These are phyloP conservation scores for Sternarchorhynchus goeldii DNA, from an alignment of 2,797 vertebrate genomes.

Conservation along the genomic window DNA sequence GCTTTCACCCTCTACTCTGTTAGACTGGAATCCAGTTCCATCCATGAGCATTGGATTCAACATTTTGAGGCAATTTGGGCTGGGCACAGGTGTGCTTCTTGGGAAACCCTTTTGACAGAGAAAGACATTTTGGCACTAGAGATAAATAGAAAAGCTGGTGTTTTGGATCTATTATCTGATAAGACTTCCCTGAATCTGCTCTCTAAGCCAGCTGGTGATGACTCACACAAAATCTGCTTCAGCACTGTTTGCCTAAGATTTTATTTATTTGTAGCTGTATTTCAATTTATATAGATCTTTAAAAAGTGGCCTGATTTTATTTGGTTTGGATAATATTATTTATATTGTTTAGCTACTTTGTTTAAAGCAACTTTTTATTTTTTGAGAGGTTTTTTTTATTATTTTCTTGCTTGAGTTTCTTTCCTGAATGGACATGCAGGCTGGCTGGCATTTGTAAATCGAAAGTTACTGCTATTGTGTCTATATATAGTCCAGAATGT, in stretches of 20 bases:
- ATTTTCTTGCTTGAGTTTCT: too few species aligned
- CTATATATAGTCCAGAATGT: too few species aligned
- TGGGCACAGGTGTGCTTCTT: background rate
- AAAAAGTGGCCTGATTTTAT: background rate
- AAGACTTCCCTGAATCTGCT: slow-evolving; percentile 20
- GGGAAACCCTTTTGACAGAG: background rate
- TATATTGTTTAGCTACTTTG: too few species aligned
- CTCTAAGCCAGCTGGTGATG: slow-evolving; percentile 30
- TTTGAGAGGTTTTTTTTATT: too few species aligned
- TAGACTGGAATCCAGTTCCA: background rate
- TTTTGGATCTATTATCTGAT: slow-evolving; percentile 5
- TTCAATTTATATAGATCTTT: background rate
- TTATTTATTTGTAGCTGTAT: background rate
- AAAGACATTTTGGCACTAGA: background rate
- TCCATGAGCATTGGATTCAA: background rate
- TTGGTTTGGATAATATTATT: background rate
- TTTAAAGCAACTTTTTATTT: too few species aligned
- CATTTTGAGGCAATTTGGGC: background rate
- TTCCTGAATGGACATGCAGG: too few species aligned
- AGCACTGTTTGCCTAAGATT: background rate
- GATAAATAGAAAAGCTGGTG: background rate
- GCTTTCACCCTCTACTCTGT: too few species aligned
- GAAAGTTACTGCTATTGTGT: too few species aligned
- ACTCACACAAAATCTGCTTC: slow-evolving; percentile 45
- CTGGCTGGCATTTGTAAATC: too few species aligned